Evolutionary conservation across 2,113 vertebrate species (phyloP).

Genomic region (Athene cunicularia): DNA sequence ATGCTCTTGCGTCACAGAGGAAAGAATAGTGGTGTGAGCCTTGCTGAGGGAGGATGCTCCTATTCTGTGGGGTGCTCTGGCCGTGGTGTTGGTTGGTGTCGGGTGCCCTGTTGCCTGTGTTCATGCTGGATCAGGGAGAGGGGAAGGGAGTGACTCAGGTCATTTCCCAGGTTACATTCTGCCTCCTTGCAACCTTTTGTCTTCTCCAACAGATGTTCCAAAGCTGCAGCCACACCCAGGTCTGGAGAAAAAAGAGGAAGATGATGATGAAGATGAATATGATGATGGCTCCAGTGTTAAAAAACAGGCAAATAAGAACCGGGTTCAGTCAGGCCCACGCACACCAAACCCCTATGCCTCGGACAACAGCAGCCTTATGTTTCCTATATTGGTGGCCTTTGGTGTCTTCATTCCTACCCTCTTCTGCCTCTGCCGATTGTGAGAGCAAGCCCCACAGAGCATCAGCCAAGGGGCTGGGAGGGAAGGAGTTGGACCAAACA

Average conservation of each 20-base stretch:
- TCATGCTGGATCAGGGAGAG: neutral
- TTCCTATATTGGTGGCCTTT: conserved; percentile 96
- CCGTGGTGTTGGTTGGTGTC: neutral
- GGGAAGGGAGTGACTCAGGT: neutral
- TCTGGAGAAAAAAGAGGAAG: conserved; percentile 91
- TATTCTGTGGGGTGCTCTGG: neutral
- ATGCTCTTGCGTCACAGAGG: neutral
- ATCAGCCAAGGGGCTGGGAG: conserved; percentile 59
- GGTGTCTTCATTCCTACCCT: conserved; percentile 99
- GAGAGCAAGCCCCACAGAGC: conserved; percentile 70
- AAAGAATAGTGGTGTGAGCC: neutral
- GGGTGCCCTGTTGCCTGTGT: neutral
- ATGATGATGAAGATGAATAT: conserved; percentile 88
- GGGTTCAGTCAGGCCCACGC: conserved; percentile 94
- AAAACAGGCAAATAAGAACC: conserved; percentile 84
- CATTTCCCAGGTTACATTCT: neutral
- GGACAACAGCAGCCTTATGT: conserved; percentile 99
- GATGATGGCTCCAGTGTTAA: conserved; percentile 87
- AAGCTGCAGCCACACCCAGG: conserved; percentile 97
- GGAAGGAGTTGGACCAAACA: conserved; percentile 65
- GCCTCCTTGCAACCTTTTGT: conserved; percentile 1
- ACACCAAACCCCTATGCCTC: conserved; percentile 97
- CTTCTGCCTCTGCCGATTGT: conserved; percentile 98
- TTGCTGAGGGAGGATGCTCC: neutral
- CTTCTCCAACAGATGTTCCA: conserved; percentile 86